Conservation (phyloP, 1,140 invertebrate species). For the Zaprionus vittiger region DNA sequence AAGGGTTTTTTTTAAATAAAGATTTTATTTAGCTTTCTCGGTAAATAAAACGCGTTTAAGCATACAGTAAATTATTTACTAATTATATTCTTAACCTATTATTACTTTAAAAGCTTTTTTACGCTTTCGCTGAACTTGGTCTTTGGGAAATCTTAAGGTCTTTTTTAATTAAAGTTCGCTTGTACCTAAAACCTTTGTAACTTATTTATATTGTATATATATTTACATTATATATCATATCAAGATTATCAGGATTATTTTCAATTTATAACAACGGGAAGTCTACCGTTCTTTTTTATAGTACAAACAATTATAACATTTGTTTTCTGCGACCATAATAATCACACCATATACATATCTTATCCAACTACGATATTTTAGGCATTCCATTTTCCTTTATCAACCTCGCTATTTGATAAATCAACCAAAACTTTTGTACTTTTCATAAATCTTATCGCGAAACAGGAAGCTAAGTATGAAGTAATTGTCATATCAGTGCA, state of each 20-base stretch:
- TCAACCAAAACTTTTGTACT: not conserved
- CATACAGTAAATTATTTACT: not conserved
- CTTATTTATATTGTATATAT: not conserved
- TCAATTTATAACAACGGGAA: not conserved
- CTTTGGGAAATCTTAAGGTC: too few relatives aligned
- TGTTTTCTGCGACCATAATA: not conserved
- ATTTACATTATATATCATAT: not conserved
- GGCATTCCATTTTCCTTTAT: not conserved
- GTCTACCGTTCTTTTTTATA: not conserved
- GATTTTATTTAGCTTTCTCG: not conserved
- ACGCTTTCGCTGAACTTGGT: too few relatives aligned
- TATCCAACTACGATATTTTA: conserved; percentile 1
- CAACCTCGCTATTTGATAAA: not conserved
- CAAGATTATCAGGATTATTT: not conserved
- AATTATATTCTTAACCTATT: not conserved
- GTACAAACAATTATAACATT: not conserved
- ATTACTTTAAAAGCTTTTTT: too few relatives aligned
- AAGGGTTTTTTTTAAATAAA: not conserved
- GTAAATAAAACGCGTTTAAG: not conserved
- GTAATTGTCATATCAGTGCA: conserved; percentile 38
- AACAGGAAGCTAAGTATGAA: conserved; percentile 34
- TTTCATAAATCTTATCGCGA: conserved; percentile 28
- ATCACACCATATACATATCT: not conserved
- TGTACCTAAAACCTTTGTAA: not conserved
- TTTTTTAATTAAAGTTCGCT: too few relatives aligned